Evolutionary conservation across 2,888 invertebrate species (phyloP).

Genomic region (Cerastis rubricosa): DNA sequence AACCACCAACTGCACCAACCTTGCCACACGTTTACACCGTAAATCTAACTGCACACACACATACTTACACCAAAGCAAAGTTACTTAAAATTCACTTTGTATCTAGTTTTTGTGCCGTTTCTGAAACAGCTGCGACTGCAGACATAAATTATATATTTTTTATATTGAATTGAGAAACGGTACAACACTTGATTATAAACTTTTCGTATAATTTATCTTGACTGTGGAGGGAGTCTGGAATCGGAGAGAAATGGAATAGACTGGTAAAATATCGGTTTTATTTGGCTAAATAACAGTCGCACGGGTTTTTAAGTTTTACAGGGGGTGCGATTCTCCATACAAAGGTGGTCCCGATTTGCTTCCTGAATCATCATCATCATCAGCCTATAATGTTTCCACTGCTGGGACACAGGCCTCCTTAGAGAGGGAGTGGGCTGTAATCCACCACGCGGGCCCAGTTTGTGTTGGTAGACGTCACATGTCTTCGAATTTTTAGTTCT

Average conservation of each 20-base stretch:
- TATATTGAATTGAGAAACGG: conserved; percentile 43
- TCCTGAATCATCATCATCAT: too few species aligned
- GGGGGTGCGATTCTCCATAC: too few species aligned
- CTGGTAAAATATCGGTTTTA: neutral
- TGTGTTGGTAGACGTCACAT: too few species aligned
- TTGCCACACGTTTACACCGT: neutral
- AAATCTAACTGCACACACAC: conserved; percentile 29
- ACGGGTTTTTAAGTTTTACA: too few species aligned
- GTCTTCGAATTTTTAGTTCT: too few species aligned
- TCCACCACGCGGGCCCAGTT: too few species aligned
- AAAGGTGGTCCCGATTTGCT: too few species aligned
- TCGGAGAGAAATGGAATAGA: neutral
- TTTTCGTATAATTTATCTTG: conserved; percentile 36
- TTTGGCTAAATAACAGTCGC: neutral
- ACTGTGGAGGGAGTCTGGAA: neutral
- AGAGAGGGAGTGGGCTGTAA: too few species aligned
- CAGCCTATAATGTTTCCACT: too few species aligned
- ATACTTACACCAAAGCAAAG: conserved; percentile 8
- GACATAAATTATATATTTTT: conserved; percentile 54
- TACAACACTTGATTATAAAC: conserved; percentile 38
- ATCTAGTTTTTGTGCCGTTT: conserved; percentile 47
- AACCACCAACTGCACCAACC: neutral
- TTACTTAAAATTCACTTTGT: conserved; percentile 58
- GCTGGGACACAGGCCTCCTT: too few species aligned
- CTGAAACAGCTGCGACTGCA: conserved; percentile 50